Evolutionary conservation across 2,797 vertebrate species (phyloP), one percentile per base, ranked within the genome.

Genomic region (Mionectes olivaceus): DNA sequence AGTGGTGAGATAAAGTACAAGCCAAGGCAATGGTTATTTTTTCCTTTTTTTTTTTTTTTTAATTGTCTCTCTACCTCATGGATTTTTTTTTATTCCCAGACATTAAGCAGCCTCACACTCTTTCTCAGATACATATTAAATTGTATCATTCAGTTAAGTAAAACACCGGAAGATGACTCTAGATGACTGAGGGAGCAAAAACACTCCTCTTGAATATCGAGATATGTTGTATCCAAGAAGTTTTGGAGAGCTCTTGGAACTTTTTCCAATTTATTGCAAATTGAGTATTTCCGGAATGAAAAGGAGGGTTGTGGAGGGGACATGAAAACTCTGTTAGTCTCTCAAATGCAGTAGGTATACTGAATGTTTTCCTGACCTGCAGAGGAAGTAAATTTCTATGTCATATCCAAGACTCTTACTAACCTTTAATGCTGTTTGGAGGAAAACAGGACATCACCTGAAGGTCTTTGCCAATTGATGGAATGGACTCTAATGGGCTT

Each of bases 1-100:
- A 73, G 63, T n/a, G 61, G 41, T 71, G 83, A 94, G 91, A 95
- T 95, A 95, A 96, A 93, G 16, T 65, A 53, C 28, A 79, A 92
- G 28, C 63, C 59, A 94, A 84, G 37, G 56, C 22, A 74, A 57
- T 39, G 50, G 70, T 41, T 65, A 5, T 8, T 63, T 49, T 39
- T 18, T 37, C 11, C 37, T 37, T 37, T 37, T 37, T 37, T 9
- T 18, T 1, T 28, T 9, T 33, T 56, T 56, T 75, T 32, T 6
- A 19, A 49, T 71, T 86, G 13, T 23, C 23, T 89, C n/a, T 73
- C 44, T 60, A 50, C 27, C 8, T 75, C 3, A 3, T n/a, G 18
- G 21, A 3, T 18, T 41, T 56, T 68, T 71, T 86, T 71, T 76
- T 69, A 37, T 37, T 60, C 37, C 10, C 28, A 70, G n/a, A 60